phyloP scores from a whole-genome alignment of 23 tunicate species.

The Halocynthia aurantium region DNA sequence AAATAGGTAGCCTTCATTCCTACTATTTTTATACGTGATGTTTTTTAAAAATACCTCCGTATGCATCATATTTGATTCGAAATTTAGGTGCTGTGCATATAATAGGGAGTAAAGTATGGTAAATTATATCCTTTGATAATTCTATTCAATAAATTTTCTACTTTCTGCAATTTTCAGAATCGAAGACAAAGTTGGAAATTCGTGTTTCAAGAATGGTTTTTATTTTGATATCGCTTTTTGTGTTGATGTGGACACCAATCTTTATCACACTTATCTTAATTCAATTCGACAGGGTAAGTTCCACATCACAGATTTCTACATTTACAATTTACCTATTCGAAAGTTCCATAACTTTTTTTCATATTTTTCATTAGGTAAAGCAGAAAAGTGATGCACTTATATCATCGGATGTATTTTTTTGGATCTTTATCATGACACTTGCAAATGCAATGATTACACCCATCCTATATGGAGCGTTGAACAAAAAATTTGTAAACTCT shows the following conservation, averaged over 20 bases:
- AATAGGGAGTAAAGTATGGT: not conserved
- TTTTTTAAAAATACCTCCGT: not conserved
- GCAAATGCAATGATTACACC: slow-evolving; percentile 34
- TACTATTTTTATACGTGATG: too few species aligned
- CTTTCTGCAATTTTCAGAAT: slow-evolving; percentile 4
- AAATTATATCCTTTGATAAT: too few species aligned
- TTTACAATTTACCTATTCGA: too few species aligned
- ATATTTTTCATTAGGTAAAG: not conserved
- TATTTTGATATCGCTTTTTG: slow-evolving; percentile 17
- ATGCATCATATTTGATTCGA: not conserved
- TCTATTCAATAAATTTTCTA: not conserved
- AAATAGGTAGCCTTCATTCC: too few species aligned
- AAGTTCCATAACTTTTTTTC: too few species aligned
- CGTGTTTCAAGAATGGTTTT: slow-evolving; percentile 21
- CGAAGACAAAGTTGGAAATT: slow-evolving; percentile 16
- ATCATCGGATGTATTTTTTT: slow-evolving; percentile 26
- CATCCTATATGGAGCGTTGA: slow-evolving; percentile 21
- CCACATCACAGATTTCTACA: not conserved
- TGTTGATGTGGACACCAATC: slow-evolving; percentile 44
- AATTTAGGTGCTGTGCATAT: not conserved
- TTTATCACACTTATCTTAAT: slow-evolving; percentile 18
- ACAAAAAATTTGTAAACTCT: slow-evolving; percentile 25
- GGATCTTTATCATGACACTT: slow-evolving; percentile 30
- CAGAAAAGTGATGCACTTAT: not conserved
- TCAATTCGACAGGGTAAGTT: slow-evolving; percentile 27